Conservation (phyloP, 2,113 vertebrate genomes). For the Chionodraco myersi region DNA sequence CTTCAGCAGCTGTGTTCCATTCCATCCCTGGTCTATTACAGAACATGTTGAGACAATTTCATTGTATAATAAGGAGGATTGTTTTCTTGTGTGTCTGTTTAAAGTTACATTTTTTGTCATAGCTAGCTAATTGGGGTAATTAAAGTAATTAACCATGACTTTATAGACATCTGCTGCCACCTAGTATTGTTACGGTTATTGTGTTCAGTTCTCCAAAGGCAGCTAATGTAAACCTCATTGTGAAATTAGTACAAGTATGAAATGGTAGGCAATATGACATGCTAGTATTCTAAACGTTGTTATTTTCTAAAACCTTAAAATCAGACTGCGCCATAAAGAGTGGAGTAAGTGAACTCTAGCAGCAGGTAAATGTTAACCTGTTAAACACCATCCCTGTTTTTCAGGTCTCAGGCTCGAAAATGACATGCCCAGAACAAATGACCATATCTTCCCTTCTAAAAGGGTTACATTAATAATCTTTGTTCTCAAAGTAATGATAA, state of each 20-base stretch:
- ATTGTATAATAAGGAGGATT: neutral
- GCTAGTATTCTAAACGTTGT: too few species aligned
- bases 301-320: too few species aligned
- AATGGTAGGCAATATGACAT: too few species aligned
- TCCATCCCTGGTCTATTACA: neutral
- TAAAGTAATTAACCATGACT: neutral
- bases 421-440: too few species aligned
- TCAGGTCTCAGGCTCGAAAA: too few species aligned
- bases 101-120: neutral
- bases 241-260: neutral
- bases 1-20: conserved; percentile 8
- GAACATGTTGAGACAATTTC: neutral
- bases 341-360: too few species aligned
- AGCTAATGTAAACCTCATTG: neutral
- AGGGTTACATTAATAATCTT: too few species aligned
- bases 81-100: neutral
- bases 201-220: neutral
- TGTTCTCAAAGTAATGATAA: too few species aligned
- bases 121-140: neutral
- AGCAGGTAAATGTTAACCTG: too few species aligned
- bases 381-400: too few species aligned
- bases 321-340: too few species aligned
- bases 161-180: neutral
- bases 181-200: neutral
- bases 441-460: too few species aligned